Percentiles rank a stretch among this genome's conserved stretches.
These are phyloP conservation scores for Chydorus sphaericus DNA, from an alignment of 2,888 invertebrate genomes.

Conservation along the genomic window DNA sequence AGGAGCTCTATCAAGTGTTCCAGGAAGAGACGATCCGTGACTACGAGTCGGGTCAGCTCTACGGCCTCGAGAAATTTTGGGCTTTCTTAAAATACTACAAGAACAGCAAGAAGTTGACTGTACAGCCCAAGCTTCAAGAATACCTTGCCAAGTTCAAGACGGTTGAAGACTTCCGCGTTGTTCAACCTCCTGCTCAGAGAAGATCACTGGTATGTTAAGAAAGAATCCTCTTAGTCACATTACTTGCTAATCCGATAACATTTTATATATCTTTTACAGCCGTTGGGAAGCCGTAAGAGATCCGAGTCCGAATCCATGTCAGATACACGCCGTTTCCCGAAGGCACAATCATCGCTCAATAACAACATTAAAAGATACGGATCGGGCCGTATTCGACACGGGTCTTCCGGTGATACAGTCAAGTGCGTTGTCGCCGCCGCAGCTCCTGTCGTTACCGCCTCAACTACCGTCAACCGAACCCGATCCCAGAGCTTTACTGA, in stretches of 20 bases:
- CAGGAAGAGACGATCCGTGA: slow-evolving; percentile 14
- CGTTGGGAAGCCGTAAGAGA: slow-evolving; percentile 2
- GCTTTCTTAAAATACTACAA: slow-evolving; percentile 95
- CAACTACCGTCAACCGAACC: background rate
- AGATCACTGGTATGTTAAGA: slow-evolving; percentile 1
- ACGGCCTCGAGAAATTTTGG: slow-evolving; percentile 98
- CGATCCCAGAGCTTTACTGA: slow-evolving; percentile 12
- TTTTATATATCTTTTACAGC: background rate
- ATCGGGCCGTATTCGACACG: slow-evolving; percentile 8
- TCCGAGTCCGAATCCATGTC: slow-evolving; percentile 13
- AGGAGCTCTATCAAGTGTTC: slow-evolving; percentile 91
- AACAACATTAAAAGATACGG: background rate
- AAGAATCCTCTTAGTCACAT: background rate
- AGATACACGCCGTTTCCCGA: background rate
- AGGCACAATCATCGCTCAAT: slow-evolving; percentile 5
- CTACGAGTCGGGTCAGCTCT: slow-evolving; percentile 46
- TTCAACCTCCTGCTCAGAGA: slow-evolving; percentile 3
- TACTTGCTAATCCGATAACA: background rate
- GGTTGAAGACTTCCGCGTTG: slow-evolving; percentile 65
- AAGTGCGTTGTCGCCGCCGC: background rate
- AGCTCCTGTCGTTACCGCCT: background rate
- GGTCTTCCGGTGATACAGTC: slow-evolving; percentile 1
- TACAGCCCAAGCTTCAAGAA: slow-evolving; percentile 54
- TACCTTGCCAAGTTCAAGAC: slow-evolving; percentile 64
- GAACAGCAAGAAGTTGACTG: slow-evolving; percentile 54